A percentile compares a stretch with the other conserved stretches of the same genome.
Evolutionary conservation across 2,797 vertebrate genomes (phyloP).

Genomic region (Cyprinodon diabolis): DNA sequence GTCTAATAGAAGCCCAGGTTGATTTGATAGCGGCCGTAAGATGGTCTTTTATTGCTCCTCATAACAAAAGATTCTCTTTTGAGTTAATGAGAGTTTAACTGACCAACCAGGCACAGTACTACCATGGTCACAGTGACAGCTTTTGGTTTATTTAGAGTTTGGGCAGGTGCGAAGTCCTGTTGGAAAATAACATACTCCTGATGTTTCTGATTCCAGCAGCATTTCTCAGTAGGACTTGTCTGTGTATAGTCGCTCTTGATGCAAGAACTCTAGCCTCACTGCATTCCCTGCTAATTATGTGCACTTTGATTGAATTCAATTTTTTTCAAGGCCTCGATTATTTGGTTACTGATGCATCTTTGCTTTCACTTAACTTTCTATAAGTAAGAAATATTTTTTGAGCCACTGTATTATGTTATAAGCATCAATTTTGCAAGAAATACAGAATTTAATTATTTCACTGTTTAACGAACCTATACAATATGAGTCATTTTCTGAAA

Average conservation of each 20-base stretch:
- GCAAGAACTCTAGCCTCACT: background rate
- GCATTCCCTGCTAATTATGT: too few relatives aligned
- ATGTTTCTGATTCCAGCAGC: background rate
- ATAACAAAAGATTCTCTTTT: background rate
- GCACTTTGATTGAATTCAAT: too few relatives aligned
- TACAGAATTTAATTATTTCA: background rate
- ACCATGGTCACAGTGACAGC: background rate
- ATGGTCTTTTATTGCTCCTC: background rate
- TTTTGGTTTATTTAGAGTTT: background rate
- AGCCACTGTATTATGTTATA: background rate
- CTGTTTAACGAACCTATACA: background rate
- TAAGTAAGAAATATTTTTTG: background rate
- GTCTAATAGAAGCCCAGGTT: background rate
- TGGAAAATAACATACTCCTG: background rate
- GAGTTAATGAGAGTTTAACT: background rate
- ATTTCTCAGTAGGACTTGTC: background rate
- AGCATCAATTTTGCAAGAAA: background rate
- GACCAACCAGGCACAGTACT: background rate
- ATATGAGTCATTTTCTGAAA: background rate
- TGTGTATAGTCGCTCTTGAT: background rate
- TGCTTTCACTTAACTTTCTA: background rate
- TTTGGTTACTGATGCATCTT: background rate
- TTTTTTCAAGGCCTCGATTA: too few relatives aligned
- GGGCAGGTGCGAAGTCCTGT: background rate
- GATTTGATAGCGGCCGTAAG: background rate